phyloP scores from a whole-genome alignment of 2,113 vertebrate genomes.

The Orcinus orca region DNA sequence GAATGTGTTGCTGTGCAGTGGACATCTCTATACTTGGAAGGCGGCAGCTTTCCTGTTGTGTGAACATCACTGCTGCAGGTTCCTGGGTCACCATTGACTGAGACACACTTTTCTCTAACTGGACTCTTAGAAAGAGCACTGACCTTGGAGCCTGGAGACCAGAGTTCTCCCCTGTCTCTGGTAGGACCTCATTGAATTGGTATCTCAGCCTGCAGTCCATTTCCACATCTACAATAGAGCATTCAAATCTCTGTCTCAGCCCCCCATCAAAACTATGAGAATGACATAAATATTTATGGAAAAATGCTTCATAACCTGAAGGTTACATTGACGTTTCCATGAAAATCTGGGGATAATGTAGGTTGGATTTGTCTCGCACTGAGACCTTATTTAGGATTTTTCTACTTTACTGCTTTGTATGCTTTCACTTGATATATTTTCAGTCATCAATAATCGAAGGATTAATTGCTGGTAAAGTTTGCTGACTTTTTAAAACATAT shows the following conservation, averaged over 20 bases:
- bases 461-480: background rate
- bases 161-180: background rate
- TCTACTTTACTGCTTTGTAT: background rate
- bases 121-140: fast-evolving
- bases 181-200: fast-evolving
- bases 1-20: fast-evolving
- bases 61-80: too few species aligned
- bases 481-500: background rate
- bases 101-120: background rate
- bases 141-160: background rate
- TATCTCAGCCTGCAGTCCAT: background rate
- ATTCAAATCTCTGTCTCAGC: background rate
- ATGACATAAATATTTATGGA: background rate
- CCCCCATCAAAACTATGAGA: background rate
- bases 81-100: background rate
- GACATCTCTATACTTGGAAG: background rate
- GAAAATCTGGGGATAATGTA: background rate
- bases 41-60: background rate
- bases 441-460: background rate
- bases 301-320: background rate
- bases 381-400: background rate
- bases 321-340: background rate
- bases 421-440: background rate
- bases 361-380: background rate
- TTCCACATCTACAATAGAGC: background rate